Conservation (phyloP, 2,888 invertebrate genomes). For the Apodemia mormo region DNA sequence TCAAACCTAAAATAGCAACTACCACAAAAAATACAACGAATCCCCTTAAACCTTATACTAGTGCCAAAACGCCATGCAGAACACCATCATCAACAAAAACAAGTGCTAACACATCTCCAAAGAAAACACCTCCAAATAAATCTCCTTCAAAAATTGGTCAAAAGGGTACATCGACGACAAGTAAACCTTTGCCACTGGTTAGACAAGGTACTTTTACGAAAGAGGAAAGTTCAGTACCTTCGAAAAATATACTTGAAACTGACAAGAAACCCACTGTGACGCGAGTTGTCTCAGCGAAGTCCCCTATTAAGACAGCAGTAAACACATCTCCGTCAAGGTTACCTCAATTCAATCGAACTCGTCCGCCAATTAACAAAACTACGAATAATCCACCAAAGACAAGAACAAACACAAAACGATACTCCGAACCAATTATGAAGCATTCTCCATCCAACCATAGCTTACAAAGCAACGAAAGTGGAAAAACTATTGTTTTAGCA, state of each 20-base stretch:
- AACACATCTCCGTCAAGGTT: slow-evolving; percentile 73
- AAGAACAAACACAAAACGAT: slow-evolving; percentile 46
- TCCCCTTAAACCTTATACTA: slow-evolving; percentile 52
- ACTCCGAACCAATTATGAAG: slow-evolving; percentile 61
- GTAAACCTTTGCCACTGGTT: slow-evolving; percentile 82
- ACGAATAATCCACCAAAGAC: slow-evolving; percentile 40
- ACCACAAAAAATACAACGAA: slow-evolving; percentile 45
- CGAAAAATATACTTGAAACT: slow-evolving; percentile 61
- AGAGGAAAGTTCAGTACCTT: slow-evolving; percentile 83
- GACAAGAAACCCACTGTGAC: slow-evolving; percentile 49
- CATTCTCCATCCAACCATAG: slow-evolving; percentile 81
- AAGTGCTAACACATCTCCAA: slow-evolving; percentile 62
- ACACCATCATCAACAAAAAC: slow-evolving; percentile 49
- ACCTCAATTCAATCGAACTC: slow-evolving; percentile 57
- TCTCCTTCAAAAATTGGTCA: slow-evolving; percentile 56
- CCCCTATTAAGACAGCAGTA: slow-evolving; percentile 52
- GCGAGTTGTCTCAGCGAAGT: slow-evolving; percentile 46
- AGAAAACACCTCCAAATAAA: slow-evolving; percentile 56
- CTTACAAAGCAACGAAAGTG: slow-evolving; percentile 78
- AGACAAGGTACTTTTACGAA: slow-evolving; percentile 96
- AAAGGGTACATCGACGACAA: slow-evolving; percentile 50
- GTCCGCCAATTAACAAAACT: slow-evolving; percentile 53
- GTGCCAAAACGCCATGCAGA: slow-evolving; percentile 59
- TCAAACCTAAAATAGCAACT: slow-evolving; percentile 45
- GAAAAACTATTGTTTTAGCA: slow-evolving; percentile 66